Conservation (phyloP, 2,797 vertebrate genomes). For the Lacerta agilis region DNA sequence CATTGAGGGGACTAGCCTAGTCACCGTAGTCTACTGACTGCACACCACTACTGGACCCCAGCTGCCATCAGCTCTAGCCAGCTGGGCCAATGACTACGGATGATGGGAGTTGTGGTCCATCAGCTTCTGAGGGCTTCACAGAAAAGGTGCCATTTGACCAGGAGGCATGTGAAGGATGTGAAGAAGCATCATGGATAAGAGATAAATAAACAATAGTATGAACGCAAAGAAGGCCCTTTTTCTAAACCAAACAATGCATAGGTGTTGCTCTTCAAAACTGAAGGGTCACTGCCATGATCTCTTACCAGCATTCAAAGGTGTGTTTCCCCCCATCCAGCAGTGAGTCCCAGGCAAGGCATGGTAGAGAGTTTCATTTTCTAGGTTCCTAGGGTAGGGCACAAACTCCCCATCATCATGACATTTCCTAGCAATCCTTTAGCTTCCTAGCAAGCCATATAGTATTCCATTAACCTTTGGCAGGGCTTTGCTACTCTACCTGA, state of each 20-base stretch:
- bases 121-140: not conserved
- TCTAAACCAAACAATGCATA: not conserved
- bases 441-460: not conserved
- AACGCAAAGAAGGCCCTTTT: not conserved
- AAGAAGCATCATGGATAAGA: not conserved
- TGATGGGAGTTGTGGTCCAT: too few relatives aligned
- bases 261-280: not conserved
- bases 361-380: not conserved
- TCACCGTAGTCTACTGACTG: too few relatives aligned
- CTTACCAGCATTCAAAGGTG: not conserved
- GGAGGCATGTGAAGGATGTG: not conserved
- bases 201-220: not conserved
- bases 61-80: too few relatives aligned
- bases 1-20: too few relatives aligned
- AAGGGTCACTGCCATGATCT: not conserved
- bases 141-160: not conserved
- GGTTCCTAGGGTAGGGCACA: not conserved
- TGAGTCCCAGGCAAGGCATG: not conserved
- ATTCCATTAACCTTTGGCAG: conserved; percentile 4
- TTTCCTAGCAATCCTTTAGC: not conserved
- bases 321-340: not conserved
- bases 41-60: too few relatives aligned
- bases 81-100: too few relatives aligned
- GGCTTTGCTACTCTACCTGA: not conserved
- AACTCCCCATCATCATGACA: not conserved